phyloP scores from a whole-genome alignment of 1,140 invertebrate genomes.

The Cherax quadricarinatus region DNA sequence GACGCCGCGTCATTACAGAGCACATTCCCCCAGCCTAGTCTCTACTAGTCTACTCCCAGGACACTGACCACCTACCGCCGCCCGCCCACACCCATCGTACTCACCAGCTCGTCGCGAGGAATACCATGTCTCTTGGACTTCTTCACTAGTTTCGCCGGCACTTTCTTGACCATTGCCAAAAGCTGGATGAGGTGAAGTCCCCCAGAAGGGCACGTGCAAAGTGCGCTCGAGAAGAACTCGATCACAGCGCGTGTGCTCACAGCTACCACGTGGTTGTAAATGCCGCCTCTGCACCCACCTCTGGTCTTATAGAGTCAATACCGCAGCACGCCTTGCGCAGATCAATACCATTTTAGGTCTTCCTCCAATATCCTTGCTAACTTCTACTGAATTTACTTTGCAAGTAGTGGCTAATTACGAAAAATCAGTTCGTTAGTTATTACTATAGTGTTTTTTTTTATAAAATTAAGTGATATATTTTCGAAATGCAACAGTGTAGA shows the following conservation, averaged over 20 bases:
- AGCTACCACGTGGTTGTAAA: constrained; percentile 2
- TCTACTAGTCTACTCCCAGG: not conserved
- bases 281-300: not conserved
- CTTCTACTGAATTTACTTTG: not conserved
- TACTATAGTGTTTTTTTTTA: too few relatives aligned
- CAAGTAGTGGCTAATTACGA: not conserved
- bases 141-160: not conserved
- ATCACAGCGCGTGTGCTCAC: not conserved
- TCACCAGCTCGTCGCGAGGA: constrained; percentile 28
- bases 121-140: constrained; percentile 22
- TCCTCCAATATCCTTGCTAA: not conserved
- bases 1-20: constrained; percentile 42
- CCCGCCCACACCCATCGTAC: not conserved
- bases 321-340: not conserved
- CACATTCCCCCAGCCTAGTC: constrained; percentile 4
- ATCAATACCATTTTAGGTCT: not conserved
- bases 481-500: not conserved
- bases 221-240: constrained; percentile 2
- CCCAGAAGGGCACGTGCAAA: not conserved
- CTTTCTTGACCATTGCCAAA: constrained; percentile 29
- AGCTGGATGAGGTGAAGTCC: not conserved
- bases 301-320: not conserved
- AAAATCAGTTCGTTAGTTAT: too few relatives aligned
- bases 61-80: not conserved
- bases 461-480: not conserved